phyloP scores from a whole-genome alignment of 2,888 invertebrate genomes.

The Acanthopleura granulata region DNA sequence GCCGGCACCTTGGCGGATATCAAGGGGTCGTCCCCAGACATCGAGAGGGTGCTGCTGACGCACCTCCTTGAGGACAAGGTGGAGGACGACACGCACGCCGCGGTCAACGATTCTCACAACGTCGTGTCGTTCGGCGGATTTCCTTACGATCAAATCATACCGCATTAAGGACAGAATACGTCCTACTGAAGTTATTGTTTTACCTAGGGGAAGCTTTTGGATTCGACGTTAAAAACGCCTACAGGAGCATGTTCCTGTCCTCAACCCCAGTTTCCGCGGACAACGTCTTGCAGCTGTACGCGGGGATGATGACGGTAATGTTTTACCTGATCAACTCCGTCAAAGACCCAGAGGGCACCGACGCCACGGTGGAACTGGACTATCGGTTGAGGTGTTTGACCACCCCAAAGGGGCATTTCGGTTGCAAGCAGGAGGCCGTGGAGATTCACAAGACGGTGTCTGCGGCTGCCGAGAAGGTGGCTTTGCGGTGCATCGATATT shows the following conservation, averaged over 20 bases:
- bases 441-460: neutral
- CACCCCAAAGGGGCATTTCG: neutral
- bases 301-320: neutral
- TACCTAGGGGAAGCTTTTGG: neutral
- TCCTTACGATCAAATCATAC: neutral
- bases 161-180: neutral
- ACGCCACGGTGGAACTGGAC: neutral
- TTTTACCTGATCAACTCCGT: neutral
- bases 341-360: neutral
- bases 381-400: neutral
- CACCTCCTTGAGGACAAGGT: neutral
- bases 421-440: neutral
- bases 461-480: neutral
- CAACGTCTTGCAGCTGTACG: neutral
- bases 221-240: neutral
- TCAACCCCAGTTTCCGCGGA: neutral
- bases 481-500: neutral
- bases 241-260: neutral
- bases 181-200: neutral
- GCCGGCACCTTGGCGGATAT: neutral
- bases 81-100: neutral
- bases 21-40: neutral
- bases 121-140: conserved; percentile 1
- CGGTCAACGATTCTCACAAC: neutral
- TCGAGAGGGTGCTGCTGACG: neutral